phyloP scores from a whole-genome alignment of 2,888 invertebrate genomes.

The Drosophila subquinaria region DNA sequence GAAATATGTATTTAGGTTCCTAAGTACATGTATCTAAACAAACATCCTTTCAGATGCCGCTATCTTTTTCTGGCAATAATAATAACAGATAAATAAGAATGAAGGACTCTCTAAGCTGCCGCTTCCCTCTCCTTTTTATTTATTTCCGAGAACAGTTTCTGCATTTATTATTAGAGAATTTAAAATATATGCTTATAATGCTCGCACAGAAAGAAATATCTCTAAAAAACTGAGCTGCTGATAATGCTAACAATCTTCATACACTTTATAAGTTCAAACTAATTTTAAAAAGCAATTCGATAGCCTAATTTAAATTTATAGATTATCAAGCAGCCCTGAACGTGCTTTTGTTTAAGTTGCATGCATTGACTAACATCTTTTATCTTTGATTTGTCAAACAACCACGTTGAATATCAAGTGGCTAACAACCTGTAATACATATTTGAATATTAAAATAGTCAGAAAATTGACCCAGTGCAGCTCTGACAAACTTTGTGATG shows the following conservation, averaged over 20 bases:
- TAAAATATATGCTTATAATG: no score
- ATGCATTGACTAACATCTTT: conserved; percentile 32
- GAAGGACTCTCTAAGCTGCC: not conserved
- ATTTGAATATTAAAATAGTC: conserved; percentile 24
- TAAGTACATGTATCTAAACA: conserved; percentile 1
- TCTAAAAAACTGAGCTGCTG: not conserved
- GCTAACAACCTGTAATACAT: conserved; percentile 16
- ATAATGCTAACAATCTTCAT: not conserved
- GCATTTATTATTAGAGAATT: not conserved
- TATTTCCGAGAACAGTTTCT: not conserved
- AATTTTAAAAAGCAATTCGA: conserved; percentile 2
- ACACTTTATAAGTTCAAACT: not conserved
- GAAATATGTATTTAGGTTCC: not conserved
- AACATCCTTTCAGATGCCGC: not conserved
- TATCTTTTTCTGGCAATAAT: not conserved
- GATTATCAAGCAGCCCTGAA: conserved; percentile 12
- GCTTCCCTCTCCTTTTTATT: not conserved
- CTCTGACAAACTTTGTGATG: conserved; percentile 31
- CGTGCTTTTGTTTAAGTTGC: conserved; percentile 28
- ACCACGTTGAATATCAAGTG: conserved; percentile 21
- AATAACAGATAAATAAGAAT: not conserved
- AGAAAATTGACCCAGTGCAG: conserved; percentile 26
- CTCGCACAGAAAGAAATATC: no score
- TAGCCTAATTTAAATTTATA: not conserved
- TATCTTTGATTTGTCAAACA: conserved; percentile 31